phyloP scores from a whole-genome alignment of 30 jellyfish, hydroid and myxozoan species.

The Aurelia sp. region DNA sequence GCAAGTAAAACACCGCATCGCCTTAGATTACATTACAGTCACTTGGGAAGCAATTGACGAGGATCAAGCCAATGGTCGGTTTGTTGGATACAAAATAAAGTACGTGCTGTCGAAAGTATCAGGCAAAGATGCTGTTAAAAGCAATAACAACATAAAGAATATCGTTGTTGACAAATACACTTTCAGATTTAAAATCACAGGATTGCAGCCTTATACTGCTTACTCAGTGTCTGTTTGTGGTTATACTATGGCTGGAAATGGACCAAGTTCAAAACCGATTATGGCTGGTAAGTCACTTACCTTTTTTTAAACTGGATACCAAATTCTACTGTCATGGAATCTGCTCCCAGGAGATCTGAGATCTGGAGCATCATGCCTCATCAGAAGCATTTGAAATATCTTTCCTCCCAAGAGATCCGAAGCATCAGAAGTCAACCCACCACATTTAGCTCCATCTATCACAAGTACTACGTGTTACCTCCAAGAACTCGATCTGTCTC shows the following conservation, averaged over 20 bases:
- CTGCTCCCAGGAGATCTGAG: too few species aligned
- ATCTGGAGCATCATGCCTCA: too few species aligned
- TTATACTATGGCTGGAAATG: conserved; percentile 72
- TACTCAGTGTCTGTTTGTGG: conserved; percentile 63
- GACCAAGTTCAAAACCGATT: conserved; percentile 37
- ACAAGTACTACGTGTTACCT: too few species aligned
- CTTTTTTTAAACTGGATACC: neutral
- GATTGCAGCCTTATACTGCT: conserved; percentile 39
- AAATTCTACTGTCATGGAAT: too few species aligned
- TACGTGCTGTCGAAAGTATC: conserved; percentile 12
- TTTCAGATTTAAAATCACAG: conserved; percentile 33
- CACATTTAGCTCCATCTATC: too few species aligned
- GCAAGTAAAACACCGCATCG: conserved; percentile 5
- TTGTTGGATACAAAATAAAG: conserved; percentile 48
- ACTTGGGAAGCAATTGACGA: conserved; percentile 63
- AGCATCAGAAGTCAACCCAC: too few species aligned
- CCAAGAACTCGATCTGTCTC: too few species aligned
- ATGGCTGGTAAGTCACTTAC: conserved; percentile 52
- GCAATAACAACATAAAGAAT: neutral
- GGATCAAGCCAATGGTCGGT: conserved; percentile 55
- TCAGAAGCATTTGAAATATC: too few species aligned
- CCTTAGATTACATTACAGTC: conserved; percentile 19
- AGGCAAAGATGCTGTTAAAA: conserved; percentile 27
- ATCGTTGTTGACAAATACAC: conserved; percentile 57
- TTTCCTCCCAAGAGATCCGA: too few species aligned